Evolutionary conservation across 2,888 invertebrate genomes (phyloP).

Genomic region (Pterostichus niger): DNA sequence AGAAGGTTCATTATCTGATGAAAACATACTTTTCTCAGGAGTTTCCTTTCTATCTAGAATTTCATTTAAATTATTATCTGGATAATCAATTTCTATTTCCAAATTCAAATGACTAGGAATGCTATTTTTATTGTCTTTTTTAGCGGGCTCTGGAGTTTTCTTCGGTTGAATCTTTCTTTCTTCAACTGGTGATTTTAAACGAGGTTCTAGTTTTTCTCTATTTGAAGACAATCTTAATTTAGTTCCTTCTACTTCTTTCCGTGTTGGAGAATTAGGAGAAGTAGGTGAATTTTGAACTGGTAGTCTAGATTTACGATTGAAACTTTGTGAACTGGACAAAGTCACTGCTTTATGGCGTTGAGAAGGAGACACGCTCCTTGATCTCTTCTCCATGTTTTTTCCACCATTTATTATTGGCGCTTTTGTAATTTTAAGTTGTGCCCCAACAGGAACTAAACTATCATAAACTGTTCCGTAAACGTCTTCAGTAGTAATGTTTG

Average conservation of each 20-base stretch:
- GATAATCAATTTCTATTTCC: constrained; percentile 73
- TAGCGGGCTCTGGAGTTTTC: constrained; percentile 47
- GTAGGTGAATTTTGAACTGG: constrained; percentile 66
- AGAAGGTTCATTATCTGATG: constrained; percentile 46
- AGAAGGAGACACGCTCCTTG: constrained; percentile 60
- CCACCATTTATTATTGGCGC: constrained; percentile 47
- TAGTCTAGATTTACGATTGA: constrained; percentile 63
- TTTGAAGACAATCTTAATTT: constrained; percentile 75
- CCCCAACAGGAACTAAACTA: constrained; percentile 68
- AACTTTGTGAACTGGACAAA: constrained; percentile 62
- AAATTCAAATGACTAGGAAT: constrained; percentile 72
- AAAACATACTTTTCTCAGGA: constrained; percentile 64
- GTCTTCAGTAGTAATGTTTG: constrained; percentile 70
- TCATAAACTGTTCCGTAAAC: constrained; percentile 75
- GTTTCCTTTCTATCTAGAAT: constrained; percentile 60
- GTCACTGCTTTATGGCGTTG: constrained; percentile 50
- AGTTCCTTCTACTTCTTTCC: constrained; percentile 71
- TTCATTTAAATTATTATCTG: constrained; percentile 69
- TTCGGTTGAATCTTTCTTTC: constrained; percentile 69
- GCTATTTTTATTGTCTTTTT: constrained; percentile 53
- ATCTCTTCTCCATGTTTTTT: constrained; percentile 63
- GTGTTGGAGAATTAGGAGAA: constrained; percentile 72
- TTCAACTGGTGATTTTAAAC: constrained; percentile 75
- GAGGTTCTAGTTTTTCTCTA: constrained; percentile 74
- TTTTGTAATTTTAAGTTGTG: constrained; percentile 63